Evolutionary conservation across 2,113 vertebrate species (phyloP), one percentile per base, ranked within the genome.

Genomic region (Penelope pileata): DNA sequence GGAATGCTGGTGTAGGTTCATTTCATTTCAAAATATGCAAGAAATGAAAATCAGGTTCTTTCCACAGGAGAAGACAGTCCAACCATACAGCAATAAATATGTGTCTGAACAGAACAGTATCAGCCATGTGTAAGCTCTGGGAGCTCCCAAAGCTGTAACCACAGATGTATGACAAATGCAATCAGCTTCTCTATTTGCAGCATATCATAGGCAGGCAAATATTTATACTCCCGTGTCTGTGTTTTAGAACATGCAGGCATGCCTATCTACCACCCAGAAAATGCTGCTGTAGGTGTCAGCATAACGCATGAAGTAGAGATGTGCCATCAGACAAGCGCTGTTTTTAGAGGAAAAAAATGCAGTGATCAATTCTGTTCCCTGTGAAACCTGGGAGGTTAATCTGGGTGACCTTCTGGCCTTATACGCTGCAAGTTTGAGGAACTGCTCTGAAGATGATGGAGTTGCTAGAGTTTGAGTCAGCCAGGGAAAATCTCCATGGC

Each of bases 161-260:
- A 43, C 40, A 30, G 32, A 56, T 2, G 5, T 5, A 40, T 43
- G 75, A 73, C 53, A 60, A 54, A 38, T 5, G 4, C 7, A 40
- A 16, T 56, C 62, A 36, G 43, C 26, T 43, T 29, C 43, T 67
- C 64, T 21, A 6, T 34, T 45, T 50, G 54, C 38, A 18, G 29
- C 1, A 0, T 9, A 7, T 4, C 53, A 29, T 3, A 32, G 70
- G 34, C 10, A 66, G 21, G 2, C 8, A 29, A 72, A 14, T 18
- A 26, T 19, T 5, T 47, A 16, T 12, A 6, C 11, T 15, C 51
- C 36, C n/a, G 9, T n/a, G 60, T n/a, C 48, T 67, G 1, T 18
- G 34, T 15, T 72, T 36, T 40, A 72, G n/a, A 34, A 59, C 5
- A 13, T 34, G 43, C 66, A 63, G 45, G 27, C 32, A 58, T 16